phyloP scores from a whole-genome alignment of 2,797 vertebrate species.

The Xenentodon cancila region DNA sequence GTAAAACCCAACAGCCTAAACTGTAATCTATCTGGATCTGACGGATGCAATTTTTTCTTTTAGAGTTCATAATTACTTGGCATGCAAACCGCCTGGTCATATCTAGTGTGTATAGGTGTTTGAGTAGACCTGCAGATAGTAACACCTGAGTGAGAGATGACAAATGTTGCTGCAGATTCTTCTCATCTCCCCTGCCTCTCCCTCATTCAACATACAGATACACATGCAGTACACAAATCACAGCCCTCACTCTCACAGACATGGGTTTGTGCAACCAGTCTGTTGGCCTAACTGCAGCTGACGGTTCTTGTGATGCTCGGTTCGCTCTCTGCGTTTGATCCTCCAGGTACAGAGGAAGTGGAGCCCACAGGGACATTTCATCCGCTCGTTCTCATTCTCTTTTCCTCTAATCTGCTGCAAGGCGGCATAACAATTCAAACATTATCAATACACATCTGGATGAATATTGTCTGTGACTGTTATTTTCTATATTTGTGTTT shows the following conservation, averaged over 20 bases:
- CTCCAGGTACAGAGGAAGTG: slow-evolving; percentile 65
- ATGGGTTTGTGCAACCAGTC: slow-evolving; percentile 61
- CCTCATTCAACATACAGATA: neutral
- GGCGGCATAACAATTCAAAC: slow-evolving; percentile 47
- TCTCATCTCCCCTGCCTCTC: neutral
- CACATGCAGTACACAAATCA: slow-evolving; percentile 1
- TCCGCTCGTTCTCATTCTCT: slow-evolving; percentile 55
- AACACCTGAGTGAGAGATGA: neutral
- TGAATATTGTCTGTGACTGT: slow-evolving; percentile 11
- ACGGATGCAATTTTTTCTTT: no score
- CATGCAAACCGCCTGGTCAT: no score
- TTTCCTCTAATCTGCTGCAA: slow-evolving; percentile 57
- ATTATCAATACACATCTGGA: slow-evolving; percentile 3
- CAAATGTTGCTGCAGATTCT: slow-evolving; percentile 3
- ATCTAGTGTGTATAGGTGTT: no score
- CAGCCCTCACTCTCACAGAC: slow-evolving; percentile 48
- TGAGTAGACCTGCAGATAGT: neutral
- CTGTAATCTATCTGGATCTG: no score
- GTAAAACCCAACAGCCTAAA: no score
- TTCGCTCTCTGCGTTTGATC: slow-evolving; percentile 71
- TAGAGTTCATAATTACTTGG: no score
- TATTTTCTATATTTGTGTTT: slow-evolving; percentile 11
- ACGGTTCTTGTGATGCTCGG: slow-evolving; percentile 64
- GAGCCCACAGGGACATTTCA: slow-evolving; percentile 55
- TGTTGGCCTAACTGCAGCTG: slow-evolving; percentile 69